Evolutionary conservation across 2,888 invertebrate genomes (phyloP).

Genomic region (Lutraria lutraria): DNA sequence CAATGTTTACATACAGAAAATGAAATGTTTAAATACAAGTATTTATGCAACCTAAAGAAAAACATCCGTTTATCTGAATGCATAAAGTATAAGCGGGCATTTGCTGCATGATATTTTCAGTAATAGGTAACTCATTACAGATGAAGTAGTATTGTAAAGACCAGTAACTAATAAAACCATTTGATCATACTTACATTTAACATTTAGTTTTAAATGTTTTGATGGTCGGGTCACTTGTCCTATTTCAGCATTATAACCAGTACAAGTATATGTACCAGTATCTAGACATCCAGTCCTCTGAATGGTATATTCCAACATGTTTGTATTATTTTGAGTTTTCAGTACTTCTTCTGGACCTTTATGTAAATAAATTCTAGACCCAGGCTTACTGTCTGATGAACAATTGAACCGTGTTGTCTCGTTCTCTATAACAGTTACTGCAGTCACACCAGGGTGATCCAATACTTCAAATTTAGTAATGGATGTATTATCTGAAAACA

Average conservation of each 20-base stretch:
- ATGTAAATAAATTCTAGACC: not conserved
- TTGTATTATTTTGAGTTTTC: not conserved
- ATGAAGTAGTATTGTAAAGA: no score
- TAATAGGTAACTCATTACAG: no score
- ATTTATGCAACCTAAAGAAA: no score
- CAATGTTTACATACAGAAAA: no score
- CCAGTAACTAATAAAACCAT: not conserved
- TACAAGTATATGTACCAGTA: not conserved
- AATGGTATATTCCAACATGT: not conserved
- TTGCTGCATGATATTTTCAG: no score
- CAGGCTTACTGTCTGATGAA: not conserved
- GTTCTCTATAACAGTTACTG: not conserved
- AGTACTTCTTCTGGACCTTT: not conserved
- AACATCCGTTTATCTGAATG: no score
- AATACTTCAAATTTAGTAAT: not conserved
- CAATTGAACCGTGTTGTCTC: not conserved
- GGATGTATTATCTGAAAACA: not conserved
- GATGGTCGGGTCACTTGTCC: slow-evolving; percentile 2
- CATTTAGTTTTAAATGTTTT: not conserved
- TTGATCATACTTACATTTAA: not conserved
- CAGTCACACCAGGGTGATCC: not conserved
- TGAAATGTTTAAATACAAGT: no score
- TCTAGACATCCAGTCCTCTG: not conserved
- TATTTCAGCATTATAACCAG: not conserved
- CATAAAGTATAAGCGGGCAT: no score